These are phyloP conservation scores for Gymnoscopelus braueri DNA, from an alignment of 2,797 vertebrate species.

Conservation along the genomic window DNA sequence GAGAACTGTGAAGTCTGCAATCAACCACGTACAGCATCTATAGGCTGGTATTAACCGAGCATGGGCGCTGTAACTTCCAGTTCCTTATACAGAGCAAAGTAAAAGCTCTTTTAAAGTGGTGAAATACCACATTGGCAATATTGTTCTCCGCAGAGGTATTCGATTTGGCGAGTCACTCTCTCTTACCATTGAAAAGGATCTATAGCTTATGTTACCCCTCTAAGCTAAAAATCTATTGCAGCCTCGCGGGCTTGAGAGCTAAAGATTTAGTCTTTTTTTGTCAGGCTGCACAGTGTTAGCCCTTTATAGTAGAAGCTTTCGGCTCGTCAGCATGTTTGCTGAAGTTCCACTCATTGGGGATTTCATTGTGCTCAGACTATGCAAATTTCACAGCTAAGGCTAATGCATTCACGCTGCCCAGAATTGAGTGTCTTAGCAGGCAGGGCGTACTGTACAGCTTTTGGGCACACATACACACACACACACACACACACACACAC, in stretches of 20 bases:
- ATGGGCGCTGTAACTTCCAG: neutral
- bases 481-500: conserved; percentile 18
- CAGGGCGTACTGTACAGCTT: conserved; percentile 27
- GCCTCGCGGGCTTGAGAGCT: conserved; percentile 64
- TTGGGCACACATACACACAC: conserved; percentile 16
- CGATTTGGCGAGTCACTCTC: conserved; percentile 56
- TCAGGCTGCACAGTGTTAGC: conserved; percentile 71
- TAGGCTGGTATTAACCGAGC: conserved; percentile 5
- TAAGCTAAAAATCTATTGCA: conserved; percentile 78
- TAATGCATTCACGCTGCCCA: conserved; percentile 67
- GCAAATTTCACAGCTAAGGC: conserved; percentile 68
- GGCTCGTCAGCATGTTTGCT: conserved; percentile 79
- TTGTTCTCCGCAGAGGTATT: conserved; percentile 50
- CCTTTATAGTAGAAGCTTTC: conserved; percentile 70
- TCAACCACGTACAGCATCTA: neutral
- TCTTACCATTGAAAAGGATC: conserved; percentile 66
- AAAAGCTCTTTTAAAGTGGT: conserved; percentile 21
- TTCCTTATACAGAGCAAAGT: conserved; percentile 1
- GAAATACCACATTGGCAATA: conserved; percentile 37
- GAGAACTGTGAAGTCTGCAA: neutral
- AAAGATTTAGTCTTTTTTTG: conserved; percentile 80
- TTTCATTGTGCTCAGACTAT: conserved; percentile 77
- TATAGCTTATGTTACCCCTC: conserved; percentile 71
- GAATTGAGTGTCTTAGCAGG: conserved; percentile 54
- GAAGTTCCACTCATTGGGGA: conserved; percentile 76